These are phyloP conservation scores for Pachydiplax longipennis DNA, from an alignment of 2,888 invertebrate species.

Conservation along the genomic window DNA sequence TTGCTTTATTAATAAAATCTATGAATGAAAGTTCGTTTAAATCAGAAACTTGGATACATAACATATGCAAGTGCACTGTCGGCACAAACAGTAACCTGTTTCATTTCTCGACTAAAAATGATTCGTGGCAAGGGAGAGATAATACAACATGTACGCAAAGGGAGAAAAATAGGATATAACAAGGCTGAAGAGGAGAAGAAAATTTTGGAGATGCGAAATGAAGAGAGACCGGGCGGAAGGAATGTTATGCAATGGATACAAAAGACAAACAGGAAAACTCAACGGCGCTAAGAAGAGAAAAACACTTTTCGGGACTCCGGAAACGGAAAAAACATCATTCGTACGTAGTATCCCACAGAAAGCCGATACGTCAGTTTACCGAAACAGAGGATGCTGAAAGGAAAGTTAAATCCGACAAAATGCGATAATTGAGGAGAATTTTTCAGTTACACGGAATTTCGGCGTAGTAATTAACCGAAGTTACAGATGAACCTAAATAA, in stretches of 20 bases:
- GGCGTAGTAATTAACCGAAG: no score
- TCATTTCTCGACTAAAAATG: neutral
- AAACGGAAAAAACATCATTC: neutral
- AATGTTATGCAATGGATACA: neutral
- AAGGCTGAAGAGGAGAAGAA: neutral
- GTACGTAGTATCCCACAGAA: no score
- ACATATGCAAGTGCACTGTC: no score
- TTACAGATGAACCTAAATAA: no score
- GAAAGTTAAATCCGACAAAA: no score
- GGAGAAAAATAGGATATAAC: neutral
- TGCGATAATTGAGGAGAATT: no score
- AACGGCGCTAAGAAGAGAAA: neutral
- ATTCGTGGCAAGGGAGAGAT: neutral
- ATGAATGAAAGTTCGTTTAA: no score
- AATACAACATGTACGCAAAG: neutral
- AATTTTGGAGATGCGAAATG: conserved; percentile 1
- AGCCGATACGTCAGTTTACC: neutral
- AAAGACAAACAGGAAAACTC: neutral
- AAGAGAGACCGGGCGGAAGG: neutral
- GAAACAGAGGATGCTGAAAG: neutral
- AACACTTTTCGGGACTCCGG: neutral
- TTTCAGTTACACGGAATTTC: no score
- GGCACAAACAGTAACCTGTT: no score
- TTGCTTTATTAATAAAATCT: no score
- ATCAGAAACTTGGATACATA: no score